phyloP scores from a whole-genome alignment of 2,888 invertebrate species.

The Apomyelois bistriatella region DNA sequence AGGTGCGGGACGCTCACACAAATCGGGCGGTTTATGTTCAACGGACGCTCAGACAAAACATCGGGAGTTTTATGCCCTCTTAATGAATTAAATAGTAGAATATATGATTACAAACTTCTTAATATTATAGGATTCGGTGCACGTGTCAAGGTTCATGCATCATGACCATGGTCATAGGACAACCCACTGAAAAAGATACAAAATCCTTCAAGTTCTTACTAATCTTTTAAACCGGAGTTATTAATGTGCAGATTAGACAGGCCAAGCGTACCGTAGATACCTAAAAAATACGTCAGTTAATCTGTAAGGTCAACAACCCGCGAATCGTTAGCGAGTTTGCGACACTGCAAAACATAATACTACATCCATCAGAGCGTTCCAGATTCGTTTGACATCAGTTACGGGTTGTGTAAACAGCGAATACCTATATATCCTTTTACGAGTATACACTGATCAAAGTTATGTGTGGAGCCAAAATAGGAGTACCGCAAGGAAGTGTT shows the following conservation, averaged over 20 bases:
- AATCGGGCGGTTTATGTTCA: conserved; percentile 35
- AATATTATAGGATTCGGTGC: no score
- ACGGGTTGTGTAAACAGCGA: background rate
- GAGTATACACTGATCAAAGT: no score
- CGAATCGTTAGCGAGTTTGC: conserved; percentile 14
- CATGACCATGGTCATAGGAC: background rate
- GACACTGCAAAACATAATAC: conserved; percentile 17
- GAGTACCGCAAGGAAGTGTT: background rate
- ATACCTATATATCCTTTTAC: no score
- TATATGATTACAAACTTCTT: no score
- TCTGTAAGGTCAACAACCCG: conserved; percentile 19
- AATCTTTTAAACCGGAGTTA: conserved; percentile 11
- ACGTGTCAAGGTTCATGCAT: no score
- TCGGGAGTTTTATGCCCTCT: conserved; percentile 30
- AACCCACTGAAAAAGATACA: background rate
- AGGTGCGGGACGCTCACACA: conserved; percentile 31
- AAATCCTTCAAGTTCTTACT: conserved; percentile 12
- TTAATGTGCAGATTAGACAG: conserved; percentile 9
- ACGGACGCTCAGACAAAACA: background rate
- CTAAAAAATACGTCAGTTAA: conserved; percentile 20
- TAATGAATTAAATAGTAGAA: conserved; percentile 26
- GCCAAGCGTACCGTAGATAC: background rate
- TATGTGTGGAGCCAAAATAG: background rate
- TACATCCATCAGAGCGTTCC: conserved; percentile 19
- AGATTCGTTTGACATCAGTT: conserved; percentile 16